These are phyloP conservation scores for Pseudopodoces humilis DNA, from an alignment of 2,113 vertebrate species.

Conservation along the genomic window DNA sequence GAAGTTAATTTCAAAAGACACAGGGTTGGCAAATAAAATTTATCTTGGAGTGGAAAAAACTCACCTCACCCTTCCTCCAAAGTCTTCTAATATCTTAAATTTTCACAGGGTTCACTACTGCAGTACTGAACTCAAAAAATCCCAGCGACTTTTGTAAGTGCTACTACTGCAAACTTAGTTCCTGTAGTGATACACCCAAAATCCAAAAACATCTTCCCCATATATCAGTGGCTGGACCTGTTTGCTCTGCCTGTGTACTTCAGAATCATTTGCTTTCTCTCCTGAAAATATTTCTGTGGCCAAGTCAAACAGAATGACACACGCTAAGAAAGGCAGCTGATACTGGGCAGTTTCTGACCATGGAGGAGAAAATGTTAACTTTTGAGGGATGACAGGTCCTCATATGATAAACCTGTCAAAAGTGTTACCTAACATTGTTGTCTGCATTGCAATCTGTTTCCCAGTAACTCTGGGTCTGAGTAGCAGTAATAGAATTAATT, in stretches of 20 bases:
- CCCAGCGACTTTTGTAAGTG: neutral
- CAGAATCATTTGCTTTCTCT: neutral
- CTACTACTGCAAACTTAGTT: neutral
- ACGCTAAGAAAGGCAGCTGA: neutral
- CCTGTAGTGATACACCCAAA: neutral
- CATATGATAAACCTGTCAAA: constrained; percentile 66
- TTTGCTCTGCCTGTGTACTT: neutral
- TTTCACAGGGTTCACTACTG: neutral
- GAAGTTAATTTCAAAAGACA: neutral
- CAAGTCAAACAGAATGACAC: neutral
- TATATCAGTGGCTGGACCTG: neutral
- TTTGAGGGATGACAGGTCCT: constrained; percentile 43
- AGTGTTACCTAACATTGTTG: constrained; percentile 62
- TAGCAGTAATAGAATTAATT: constrained; percentile 86
- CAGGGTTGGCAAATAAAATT: neutral
- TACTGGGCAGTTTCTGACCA: neutral
- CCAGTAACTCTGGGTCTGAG: constrained; percentile 76
- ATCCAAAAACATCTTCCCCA: neutral
- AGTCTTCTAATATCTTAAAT: neutral
- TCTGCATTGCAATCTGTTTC: constrained; percentile 76
- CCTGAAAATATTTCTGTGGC: neutral
- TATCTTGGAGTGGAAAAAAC: neutral
- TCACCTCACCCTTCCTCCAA: neutral
- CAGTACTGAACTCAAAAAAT: neutral
- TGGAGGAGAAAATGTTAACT: neutral